Evolutionary conservation across 2,888 invertebrate genomes (phyloP).

Genomic region (Syritta pipiens): DNA sequence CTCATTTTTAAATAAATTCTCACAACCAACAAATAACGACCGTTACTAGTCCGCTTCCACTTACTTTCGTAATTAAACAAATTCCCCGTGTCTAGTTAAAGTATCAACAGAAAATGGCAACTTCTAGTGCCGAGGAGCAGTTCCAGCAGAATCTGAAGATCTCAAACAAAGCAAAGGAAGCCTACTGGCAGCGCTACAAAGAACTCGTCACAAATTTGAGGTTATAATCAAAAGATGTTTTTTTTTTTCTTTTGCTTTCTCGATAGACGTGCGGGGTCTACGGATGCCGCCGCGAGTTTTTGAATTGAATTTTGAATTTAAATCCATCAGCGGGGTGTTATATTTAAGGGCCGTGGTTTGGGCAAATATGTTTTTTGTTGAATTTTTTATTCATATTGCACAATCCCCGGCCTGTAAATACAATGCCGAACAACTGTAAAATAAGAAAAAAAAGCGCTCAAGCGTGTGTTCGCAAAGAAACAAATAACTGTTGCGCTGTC

Average conservation of each 20-base stretch:
- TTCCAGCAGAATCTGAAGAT: conserved; percentile 29
- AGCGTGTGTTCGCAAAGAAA: background rate
- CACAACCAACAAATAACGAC: conserved; percentile 19
- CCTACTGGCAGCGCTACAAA: conserved; percentile 69
- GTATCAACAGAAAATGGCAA: conserved; percentile 15
- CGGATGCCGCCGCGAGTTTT: background rate
- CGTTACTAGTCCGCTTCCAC: conserved; percentile 29
- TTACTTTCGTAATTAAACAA: background rate
- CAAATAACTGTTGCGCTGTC: conserved; percentile 25
- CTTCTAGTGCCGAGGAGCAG: conserved; percentile 5
- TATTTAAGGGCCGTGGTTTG: conserved; percentile 73
- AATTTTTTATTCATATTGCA: conserved; percentile 72
- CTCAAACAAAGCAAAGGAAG: conserved; percentile 64
- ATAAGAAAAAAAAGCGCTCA: background rate
- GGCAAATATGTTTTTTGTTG: conserved; percentile 71
- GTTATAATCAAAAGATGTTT: conserved; percentile 66
- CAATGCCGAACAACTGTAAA: conserved; percentile 64
- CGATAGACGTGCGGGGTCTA: background rate
- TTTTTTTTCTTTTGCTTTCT: conserved; percentile 5
- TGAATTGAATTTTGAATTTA: background rate
- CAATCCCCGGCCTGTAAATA: conserved; percentile 76
- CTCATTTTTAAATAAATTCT: conserved; percentile 25
- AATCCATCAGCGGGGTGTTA: conserved; percentile 10
- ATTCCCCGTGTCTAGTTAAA: background rate
- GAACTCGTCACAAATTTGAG: conserved; percentile 71